A percentile compares a stretch with the other conserved stretches of the same genome.
These are phyloP conservation scores for Alosa alosa DNA, from an alignment of 2,113 vertebrate species.

Conservation along the genomic window DNA sequence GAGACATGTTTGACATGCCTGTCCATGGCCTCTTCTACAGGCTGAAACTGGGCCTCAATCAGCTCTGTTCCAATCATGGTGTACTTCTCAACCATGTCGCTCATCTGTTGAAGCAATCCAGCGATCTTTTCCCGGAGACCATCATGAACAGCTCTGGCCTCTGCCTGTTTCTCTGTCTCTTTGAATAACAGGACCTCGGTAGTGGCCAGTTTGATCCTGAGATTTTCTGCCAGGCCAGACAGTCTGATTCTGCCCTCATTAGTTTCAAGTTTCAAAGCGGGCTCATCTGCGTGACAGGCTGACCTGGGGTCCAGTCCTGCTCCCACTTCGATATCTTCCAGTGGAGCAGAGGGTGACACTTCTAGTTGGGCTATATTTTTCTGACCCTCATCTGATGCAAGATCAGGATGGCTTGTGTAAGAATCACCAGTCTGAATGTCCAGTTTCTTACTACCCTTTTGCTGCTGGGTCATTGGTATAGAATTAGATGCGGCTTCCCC, in stretches of 20 bases:
- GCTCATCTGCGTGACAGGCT: neutral
- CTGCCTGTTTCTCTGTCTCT: constrained; percentile 52
- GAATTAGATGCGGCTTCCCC: neutral
- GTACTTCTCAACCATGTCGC: constrained; percentile 50
- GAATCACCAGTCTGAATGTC: neutral
- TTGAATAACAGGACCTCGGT: constrained; percentile 54
- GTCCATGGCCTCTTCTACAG: constrained; percentile 50
- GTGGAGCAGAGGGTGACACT: neutral
- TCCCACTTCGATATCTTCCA: neutral
- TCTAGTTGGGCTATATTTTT: neutral
- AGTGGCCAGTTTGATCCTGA: constrained; percentile 57
- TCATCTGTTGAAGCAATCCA: constrained; percentile 54
- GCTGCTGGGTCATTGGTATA: neutral
- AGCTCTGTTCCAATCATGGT: constrained; percentile 47
- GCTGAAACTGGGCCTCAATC: constrained; percentile 58
- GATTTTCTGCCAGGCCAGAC: constrained; percentile 54
- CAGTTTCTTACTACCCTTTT: neutral
- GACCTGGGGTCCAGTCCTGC: neutral
- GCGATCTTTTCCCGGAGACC: constrained; percentile 55
- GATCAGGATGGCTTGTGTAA: neutral
- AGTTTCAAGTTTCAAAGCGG: constrained; percentile 33
- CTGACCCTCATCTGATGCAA: neutral
- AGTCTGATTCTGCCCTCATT: constrained; percentile 54
- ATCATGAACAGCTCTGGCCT: constrained; percentile 43
- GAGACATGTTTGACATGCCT: constrained; percentile 44